Base-by-base conservation (phyloP, 1,140 invertebrate species). In the Nymphalis io region DNA sequence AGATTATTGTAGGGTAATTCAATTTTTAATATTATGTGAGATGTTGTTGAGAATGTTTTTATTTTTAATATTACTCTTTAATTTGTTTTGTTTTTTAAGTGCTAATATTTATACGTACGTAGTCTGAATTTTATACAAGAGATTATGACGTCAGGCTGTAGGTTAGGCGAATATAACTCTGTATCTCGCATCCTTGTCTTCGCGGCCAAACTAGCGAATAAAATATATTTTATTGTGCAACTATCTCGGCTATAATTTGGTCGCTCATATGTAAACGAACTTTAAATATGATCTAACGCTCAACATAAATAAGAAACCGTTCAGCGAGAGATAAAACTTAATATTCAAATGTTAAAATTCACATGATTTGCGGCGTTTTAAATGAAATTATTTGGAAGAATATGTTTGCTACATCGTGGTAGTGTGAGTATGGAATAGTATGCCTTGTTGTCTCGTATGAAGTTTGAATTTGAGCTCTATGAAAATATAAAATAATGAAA, bases 41-140 rank as follows among this genome's bases (percentile, higher is more conserved):
- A 51, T 61, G 59, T 72, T 72, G 70, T 67, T 72, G 64, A 69
- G 20, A 46, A 67, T 72, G 64, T 72, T 72, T 63, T 67, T 23
- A 57, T 60, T 72, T 72, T 44, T 67, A 53, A 62, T 59, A 66
- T 42, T 46, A 55, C 42, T 48, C 23, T 62, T 71, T 70, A 66
- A 60, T 70, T 70, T 61, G 59, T 71, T 72, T 72, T 72, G 46
- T 51, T 60, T 67, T 67, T 58, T 60, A 61, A 61, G 60, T 58
- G 68, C 68, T 61, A 68, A 39, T n/a, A n/a, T n/a, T n/a, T n/a
- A n/a, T n/a, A n/a, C n/a, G n/a, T 18, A 21, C 40, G 64, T 65
- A 65, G 63, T 65, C 63, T 65, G 63, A 68, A 70, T 75, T 51
- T 39, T 72, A 39, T 59, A 40, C 40, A 39, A 59, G 57, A 55